A percentile compares a stretch with the other conserved stretches of the same genome.
phyloP scores from a whole-genome alignment of 1,140 invertebrate species.

The Oreohelix idahoensis region DNA sequence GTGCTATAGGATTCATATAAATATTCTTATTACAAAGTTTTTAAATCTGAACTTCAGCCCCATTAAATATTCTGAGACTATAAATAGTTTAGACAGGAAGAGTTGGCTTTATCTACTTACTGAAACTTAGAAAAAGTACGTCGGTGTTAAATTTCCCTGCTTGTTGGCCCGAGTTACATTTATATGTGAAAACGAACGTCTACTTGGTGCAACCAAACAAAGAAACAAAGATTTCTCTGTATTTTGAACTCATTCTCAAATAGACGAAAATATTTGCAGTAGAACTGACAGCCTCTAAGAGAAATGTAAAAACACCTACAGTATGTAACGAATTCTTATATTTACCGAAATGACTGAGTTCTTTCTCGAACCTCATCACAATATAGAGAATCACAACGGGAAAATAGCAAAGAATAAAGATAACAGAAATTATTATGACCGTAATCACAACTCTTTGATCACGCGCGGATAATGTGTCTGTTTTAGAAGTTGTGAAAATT shows the following conservation, averaged over 20 bases:
- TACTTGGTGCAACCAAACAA: not conserved
- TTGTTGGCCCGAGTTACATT: too few species aligned
- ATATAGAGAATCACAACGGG: not conserved
- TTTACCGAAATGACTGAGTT: not conserved
- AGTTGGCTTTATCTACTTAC: too few species aligned
- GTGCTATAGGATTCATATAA: too few species aligned
- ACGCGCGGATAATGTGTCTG: not conserved
- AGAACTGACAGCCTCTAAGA: not conserved
- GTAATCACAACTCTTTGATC: slow-evolving; percentile 3
- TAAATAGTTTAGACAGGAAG: too few species aligned
- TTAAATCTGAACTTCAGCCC: too few species aligned
- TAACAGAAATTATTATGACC: slow-evolving; percentile 1
- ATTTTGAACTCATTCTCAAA: not conserved
- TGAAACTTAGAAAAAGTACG: too few species aligned
- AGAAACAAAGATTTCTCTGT: not conserved
- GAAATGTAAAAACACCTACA: not conserved
- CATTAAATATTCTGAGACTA: too few species aligned
- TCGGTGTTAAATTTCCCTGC: too few species aligned
- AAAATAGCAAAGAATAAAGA: slow-evolving; percentile 1
- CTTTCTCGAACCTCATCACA: not conserved
- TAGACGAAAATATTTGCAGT: not conserved
- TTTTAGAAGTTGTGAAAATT: not conserved
- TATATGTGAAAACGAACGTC: too few species aligned
- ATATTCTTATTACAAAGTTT: too few species aligned
- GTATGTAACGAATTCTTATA: slow-evolving; percentile 30